phyloP scores from a whole-genome alignment of 2,797 vertebrate genomes.

The Moxostoma hubbsi region DNA sequence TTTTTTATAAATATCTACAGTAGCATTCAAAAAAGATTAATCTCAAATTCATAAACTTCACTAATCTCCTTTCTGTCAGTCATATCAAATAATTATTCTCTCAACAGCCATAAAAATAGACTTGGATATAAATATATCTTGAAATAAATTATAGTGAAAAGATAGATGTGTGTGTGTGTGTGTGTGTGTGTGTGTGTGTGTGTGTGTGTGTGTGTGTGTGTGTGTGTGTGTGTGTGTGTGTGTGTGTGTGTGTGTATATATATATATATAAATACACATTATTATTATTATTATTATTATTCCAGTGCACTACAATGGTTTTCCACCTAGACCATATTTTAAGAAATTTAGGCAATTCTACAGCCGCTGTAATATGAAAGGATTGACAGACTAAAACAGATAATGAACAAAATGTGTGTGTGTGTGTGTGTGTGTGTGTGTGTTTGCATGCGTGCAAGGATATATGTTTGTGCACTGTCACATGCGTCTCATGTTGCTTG shows the following conservation, averaged over 20 bases:
- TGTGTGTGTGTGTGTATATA: too few relatives aligned
- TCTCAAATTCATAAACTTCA: background rate
- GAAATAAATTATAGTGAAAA: conserved; percentile 3
- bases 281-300: background rate
- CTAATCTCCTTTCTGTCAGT: background rate
- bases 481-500: conserved; percentile 4
- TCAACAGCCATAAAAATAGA: background rate
- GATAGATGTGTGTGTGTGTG: too few relatives aligned
- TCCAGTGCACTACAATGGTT: conserved; percentile 1
- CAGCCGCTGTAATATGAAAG: conserved; percentile 34
- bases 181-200: too few relatives aligned
- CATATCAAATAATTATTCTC: background rate
- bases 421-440: background rate
- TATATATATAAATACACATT: too few relatives aligned
- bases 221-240: too few relatives aligned
- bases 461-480: conserved; percentile 11
- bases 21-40: background rate
- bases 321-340: background rate
- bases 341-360: conserved; percentile 16
- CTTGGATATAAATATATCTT: background rate
- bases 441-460: background rate
- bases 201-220: too few relatives aligned
- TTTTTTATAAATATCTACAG: conserved; percentile 22
- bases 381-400: conserved; percentile 11
- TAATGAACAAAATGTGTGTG: conserved; percentile 22